phyloP scores from a whole-genome alignment of 2,113 vertebrate genomes.

The Elanus axillaris region DNA sequence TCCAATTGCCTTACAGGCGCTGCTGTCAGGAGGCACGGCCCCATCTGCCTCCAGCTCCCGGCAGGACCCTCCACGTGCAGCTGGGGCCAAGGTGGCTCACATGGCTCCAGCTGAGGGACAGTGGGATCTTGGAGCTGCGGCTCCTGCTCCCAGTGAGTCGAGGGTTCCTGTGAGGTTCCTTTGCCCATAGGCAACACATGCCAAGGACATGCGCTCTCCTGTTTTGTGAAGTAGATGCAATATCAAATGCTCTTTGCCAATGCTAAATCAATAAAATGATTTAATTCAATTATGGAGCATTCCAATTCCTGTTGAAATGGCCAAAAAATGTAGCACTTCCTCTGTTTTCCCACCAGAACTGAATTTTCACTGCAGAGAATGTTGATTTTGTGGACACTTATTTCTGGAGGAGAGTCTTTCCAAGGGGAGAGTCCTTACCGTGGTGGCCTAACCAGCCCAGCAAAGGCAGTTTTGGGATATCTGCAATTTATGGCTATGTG shows the following conservation, averaged over 20 bases:
- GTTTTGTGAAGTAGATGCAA: neutral
- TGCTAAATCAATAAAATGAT: neutral
- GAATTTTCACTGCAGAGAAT: neutral
- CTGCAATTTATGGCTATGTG: neutral
- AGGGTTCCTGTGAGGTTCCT: neutral
- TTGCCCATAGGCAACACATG: accelerated
- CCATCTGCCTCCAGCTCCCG: neutral
- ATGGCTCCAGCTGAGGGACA: neutral
- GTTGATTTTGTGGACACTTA: accelerated
- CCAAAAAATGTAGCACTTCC: neutral
- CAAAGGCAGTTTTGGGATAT: neutral
- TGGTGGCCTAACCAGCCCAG: neutral
- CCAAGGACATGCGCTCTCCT: accelerated
- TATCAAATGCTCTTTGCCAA: neutral
- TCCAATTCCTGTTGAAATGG: neutral
- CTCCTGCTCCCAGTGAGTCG: neutral
- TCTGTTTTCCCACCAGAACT: neutral
- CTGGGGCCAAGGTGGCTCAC: neutral
- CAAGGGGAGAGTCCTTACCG: neutral
- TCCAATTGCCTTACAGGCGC: neutral
- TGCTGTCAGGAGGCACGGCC: neutral
- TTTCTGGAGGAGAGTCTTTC: neutral
- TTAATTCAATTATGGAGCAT: neutral
- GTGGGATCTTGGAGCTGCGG: neutral
- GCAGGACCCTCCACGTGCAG: accelerated